Base-by-base conservation (phyloP, 1,140 invertebrate species). In the Camponotus pennsylvanicus region DNA sequence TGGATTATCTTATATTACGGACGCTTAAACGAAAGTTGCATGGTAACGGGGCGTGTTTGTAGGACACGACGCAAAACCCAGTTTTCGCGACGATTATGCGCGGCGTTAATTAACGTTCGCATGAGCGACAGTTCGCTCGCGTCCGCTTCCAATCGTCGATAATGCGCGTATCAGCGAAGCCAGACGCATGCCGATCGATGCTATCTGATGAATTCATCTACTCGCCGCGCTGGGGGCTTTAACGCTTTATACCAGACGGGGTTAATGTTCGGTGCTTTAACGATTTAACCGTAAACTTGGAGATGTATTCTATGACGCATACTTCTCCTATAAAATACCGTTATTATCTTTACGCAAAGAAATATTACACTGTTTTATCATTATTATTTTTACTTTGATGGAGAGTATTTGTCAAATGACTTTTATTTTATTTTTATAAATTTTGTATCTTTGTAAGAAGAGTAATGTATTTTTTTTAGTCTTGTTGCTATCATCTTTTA, bases 131-230 rank as follows among this genome's bases (percentile, higher is more conserved):
- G 79, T 40, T 71, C 69, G 55, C 70, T 61, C 67, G 34, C 18
- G 79, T 63, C 42, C 79, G 78, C 55, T 37, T 80, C 34, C 9
- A 69, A 83, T 83, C 55, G 69, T 32, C 45, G 85, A 82, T 71
- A 69, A 87, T 34, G 59, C 67, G 32, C 75, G 52, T 83, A 57
- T 82, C 40, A 37, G 52, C 84, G n/a, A 55, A 66, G 42, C 67
- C 82, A 78, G 66, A 78, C 75, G 63, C 64, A 85, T 66, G 37
- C 63, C 73, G 83, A 89, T 86, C 88, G 88, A 86, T 86, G 71
- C 57, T 63, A 67, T 78, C 69, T 57, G 63, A 66, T 76, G 59
- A 88, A 80, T 73, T 70, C 59, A 77, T 63, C 67, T 83, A 75
- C 34, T 42, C 55, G 45, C 13, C 76, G 52, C 37, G 34, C 15